Evolutionary conservation across 2,888 invertebrate species (phyloP), one percentile per base, ranked within the genome.

Genomic region (Tetragonisca angustula): DNA sequence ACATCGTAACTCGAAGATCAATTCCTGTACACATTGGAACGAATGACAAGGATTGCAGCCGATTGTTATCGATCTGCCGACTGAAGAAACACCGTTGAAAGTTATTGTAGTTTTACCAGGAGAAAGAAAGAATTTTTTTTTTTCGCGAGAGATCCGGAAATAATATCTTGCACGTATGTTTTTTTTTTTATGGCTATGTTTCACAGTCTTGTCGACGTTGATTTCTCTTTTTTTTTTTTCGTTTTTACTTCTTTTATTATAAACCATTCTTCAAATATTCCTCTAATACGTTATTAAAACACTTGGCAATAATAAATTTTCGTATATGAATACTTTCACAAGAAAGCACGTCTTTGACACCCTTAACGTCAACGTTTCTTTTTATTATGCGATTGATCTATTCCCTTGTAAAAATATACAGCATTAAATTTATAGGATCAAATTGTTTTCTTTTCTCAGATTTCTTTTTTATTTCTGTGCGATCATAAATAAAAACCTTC

Each of bases 301-400:
- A 43, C 87, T 71, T 81, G 65, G 62, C 82, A 24, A 67, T 79
- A 76, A 73, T 80, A 80, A 81, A 81, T 56, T 82, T 76, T 68
- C 59, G 62, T 79, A 75, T 72, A 78, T 69, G 84, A 86, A 86
- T 88, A 88, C 87, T 88, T 88, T 88, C 87, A 84, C 75, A 79
- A 81, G 81, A 84, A 83, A 86, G 86, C 84, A 86, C 84, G 79
- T 81, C 79, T 83, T 86, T 76, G 83, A 88, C 77, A 84, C 79
- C 79, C 59, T 67, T 61, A 86, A 70, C 84, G 76, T 76, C 70
- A 81, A 81, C 74, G 79, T 76, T 70, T 71, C 32, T 43, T 61
- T 77, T 43, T 71, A 27, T 79, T 62, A 68, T 71, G 79, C 78
- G 68, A 77, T 69, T 61, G 77, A 81, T 80, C 72, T 77, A 85